phyloP scores from a whole-genome alignment of 92 coral and sea anemone species.

The Hydrozoanthus gracilis region DNA sequence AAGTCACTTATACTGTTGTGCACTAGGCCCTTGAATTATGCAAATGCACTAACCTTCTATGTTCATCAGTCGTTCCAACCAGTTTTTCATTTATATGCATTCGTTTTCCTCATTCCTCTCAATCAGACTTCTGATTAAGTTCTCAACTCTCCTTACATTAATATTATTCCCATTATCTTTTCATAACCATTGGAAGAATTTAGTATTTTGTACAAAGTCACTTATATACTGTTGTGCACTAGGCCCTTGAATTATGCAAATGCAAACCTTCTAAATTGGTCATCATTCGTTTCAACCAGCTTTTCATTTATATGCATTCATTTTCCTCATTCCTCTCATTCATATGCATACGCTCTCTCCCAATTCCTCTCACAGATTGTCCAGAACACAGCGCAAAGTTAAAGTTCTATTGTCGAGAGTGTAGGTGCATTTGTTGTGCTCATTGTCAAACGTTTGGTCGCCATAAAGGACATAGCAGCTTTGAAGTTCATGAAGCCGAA shows the following conservation, averaged over 20 bases:
- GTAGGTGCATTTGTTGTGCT: constrained; percentile 85
- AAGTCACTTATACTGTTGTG: no score
- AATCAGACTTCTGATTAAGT: neutral
- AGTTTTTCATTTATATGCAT: neutral
- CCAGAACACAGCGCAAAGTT: constrained; percentile 84
- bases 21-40: no score
- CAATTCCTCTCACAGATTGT: constrained; percentile 67
- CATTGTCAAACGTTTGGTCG: constrained; percentile 80
- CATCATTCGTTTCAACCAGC: neutral
- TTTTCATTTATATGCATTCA: neutral
- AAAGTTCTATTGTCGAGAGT: constrained; percentile 89
- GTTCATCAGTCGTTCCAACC: neutral
- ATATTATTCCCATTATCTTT: no score
- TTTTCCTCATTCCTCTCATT: neutral
- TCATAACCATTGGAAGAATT: no score
- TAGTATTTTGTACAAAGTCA: no score
- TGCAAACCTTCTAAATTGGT: no score
- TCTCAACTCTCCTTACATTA: no score
- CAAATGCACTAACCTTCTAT: no score
- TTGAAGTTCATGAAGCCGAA: constrained; percentile 95
- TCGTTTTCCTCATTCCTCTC: neutral
- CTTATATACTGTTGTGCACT: no score
- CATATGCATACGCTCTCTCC: neutral
- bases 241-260: no score
- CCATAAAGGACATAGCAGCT: constrained; percentile 89